Evolutionary conservation across 1,140 invertebrate genomes (phyloP).

Genomic region (Hestina assimilis): DNA sequence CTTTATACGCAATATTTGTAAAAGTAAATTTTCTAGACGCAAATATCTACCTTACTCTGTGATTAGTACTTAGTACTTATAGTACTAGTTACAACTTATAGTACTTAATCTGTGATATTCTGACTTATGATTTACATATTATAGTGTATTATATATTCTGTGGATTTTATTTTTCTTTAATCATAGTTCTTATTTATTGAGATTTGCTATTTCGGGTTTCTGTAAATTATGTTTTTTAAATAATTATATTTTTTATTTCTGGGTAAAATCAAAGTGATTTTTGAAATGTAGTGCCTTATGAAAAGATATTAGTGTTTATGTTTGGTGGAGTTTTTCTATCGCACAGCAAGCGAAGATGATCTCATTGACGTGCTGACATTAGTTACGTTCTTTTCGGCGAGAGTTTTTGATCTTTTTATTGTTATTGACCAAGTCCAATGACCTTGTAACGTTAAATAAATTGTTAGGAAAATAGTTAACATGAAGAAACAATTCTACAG

Average conservation of each 20-base stretch:
- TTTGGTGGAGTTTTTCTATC: slow-evolving; percentile 37
- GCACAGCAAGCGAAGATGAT: slow-evolving; percentile 65
- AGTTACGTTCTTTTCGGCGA: slow-evolving; percentile 66
- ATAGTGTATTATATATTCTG: too few relatives aligned
- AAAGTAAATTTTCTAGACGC: too few relatives aligned
- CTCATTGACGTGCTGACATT: slow-evolving; percentile 75
- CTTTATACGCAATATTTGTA: too few relatives aligned
- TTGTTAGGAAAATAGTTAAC: slow-evolving; percentile 46
- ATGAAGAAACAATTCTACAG: slow-evolving; percentile 94
- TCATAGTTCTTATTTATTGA: too few relatives aligned
- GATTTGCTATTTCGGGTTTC: too few relatives aligned
- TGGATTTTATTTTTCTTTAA: slow-evolving; percentile 49
- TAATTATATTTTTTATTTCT: slow-evolving; percentile 23
- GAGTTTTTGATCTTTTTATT: slow-evolving; percentile 72
- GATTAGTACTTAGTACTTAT: too few relatives aligned
- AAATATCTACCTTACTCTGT: too few relatives aligned
- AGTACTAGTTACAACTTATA: too few relatives aligned
- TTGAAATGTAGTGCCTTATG: slow-evolving; percentile 73
- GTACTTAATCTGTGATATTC: slow-evolving; percentile 25
- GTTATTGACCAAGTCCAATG: slow-evolving; percentile 73
- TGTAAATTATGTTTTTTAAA: slow-evolving; percentile 23
- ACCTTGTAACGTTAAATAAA: slow-evolving; percentile 64
- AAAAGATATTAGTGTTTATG: slow-evolving; percentile 37
- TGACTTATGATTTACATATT: slow-evolving; percentile 22
- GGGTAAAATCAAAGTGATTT: slow-evolving; percentile 28